Evolutionary conservation across 2,797 vertebrate species (phyloP), one percentile per base, ranked within the genome.

Genomic region (Lagodon rhomboides): DNA sequence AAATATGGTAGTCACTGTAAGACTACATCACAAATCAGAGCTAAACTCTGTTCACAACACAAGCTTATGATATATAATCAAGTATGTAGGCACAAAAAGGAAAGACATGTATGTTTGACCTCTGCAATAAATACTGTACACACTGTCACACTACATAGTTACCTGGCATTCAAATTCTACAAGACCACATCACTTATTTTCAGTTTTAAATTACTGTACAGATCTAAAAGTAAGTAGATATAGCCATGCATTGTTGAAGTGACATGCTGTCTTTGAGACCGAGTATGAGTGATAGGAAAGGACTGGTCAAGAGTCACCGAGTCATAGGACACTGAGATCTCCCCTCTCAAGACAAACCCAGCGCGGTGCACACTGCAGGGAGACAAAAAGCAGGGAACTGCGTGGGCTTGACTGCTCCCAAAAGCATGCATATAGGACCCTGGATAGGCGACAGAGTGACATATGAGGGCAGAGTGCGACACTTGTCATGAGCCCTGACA

Each of bases 61-160:
- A 77, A 73, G 70, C 41, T 56, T 65, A 80, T 70, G 68, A 55
- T 67, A 72, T 76, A 54, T 70, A 68, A 84, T 72, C 62, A 85
- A 71, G 65, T 77, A 79, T 74, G 41, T 61, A 83, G 77, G 80
- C 83, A 89, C 55, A 66, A 76, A 83, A 68, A 73, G 30, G 47
- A 82, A 80, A 82, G 17, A 79, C 60, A 73, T 10, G 54, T 41
- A 56, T 47, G 77, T 68, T 68, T 73, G 80, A 71, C 82, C 74
- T 82, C 65, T 77, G 88, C 61, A 91, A 92, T 92, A 92, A 93
- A 93, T 93, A 93, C 88, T 89, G 87, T 92, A 92, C 87, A 93
- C 81, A 63, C 30, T 5, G 34, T 83, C 80, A 83, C 55, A 85
- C 80, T 74, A 85, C 44, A 62, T 5, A 49, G 56, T 82, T 84